Evolutionary conservation across 2,888 invertebrate genomes (phyloP), one percentile per base, ranked within the genome.

Genomic region (Lomographa bimaculata): DNA sequence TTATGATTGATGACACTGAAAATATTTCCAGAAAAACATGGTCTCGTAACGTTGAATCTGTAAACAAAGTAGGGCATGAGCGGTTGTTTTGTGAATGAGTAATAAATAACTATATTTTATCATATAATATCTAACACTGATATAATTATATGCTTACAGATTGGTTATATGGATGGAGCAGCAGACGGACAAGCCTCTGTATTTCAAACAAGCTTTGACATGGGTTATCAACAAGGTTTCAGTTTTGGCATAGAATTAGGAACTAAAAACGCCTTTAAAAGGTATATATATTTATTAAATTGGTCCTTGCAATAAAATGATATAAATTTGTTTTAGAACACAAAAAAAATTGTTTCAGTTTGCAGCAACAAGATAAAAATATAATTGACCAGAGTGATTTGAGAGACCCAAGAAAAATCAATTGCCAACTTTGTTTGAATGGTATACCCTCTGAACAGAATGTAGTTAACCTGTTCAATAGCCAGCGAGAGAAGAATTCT

Each of bases 131-230:
- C n/a, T n/a, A 14, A 2, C 14, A 3, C 4, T 14, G 2, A 3
- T 14, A 2, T 14, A 14, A 3, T 14, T 14, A 14, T 3, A 14
- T 14, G 14, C 41, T 66, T 60, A 9, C 52, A 94, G 94, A 77
- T 81, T 52, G 94, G 93, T 20, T 94, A 90, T 59, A 90, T 91
- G 60, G 93, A 95, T 71, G 95, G 95, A 9, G 86, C 92, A 40
- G 78, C 89, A 16, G 92, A 91, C 64, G 95, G 94, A 0, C 87
- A 91, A 48, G 86, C 91, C 7, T 75, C 90, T 32, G 89, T 90
- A 28, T 93, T 93, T 56, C 95, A 95, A 78, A 65, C 84, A 8
- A 91, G 93, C 64, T 95, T 95, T 69, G 93, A 95, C 60, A 64
- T 66, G 38, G 95, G 95, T 1, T 95, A 93, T 66, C 73, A 77